Percentiles rank a stretch among this genome's conserved stretches.
Conservation (phyloP, 2,113 vertebrate species). For the Callipepla squamata region DNA sequence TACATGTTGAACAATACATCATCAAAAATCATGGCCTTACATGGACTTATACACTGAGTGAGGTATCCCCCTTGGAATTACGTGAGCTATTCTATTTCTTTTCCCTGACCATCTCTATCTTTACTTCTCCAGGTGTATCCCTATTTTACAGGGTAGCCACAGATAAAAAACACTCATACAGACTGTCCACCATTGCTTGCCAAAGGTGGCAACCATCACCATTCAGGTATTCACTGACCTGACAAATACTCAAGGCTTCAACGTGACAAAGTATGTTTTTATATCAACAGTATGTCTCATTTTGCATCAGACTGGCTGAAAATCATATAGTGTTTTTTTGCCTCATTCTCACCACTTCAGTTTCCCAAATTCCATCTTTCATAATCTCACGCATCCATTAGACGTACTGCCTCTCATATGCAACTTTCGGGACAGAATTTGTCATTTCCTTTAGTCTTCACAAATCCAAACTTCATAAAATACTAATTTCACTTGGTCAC, state of each 20-base stretch:
- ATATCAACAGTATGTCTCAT: not conserved
- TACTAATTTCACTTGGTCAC: not conserved
- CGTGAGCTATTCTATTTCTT: not conserved
- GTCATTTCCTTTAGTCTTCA: not conserved
- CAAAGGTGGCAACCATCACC: not conserved
- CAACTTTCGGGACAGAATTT: not conserved
- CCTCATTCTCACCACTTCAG: no score
- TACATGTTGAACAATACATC: not conserved
- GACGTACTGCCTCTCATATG: not conserved
- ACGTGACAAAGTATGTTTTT: not conserved
- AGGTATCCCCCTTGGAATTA: not conserved
- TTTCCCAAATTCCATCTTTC: not conserved
- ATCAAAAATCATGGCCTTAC: not conserved
- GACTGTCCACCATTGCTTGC: not conserved
- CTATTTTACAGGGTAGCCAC: not conserved
- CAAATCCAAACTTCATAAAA: not conserved
- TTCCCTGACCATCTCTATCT: not conserved
- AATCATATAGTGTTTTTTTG: not conserved
- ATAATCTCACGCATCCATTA: not conserved
- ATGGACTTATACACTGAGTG: not conserved
- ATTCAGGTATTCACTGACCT: not conserved
- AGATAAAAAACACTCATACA: not conserved
- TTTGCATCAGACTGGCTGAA: not conserved
- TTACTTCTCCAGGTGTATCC: not conserved
- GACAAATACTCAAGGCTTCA: not conserved